phyloP scores from a whole-genome alignment of 2,888 invertebrate genomes.

The Hemaris fuciformis region DNA sequence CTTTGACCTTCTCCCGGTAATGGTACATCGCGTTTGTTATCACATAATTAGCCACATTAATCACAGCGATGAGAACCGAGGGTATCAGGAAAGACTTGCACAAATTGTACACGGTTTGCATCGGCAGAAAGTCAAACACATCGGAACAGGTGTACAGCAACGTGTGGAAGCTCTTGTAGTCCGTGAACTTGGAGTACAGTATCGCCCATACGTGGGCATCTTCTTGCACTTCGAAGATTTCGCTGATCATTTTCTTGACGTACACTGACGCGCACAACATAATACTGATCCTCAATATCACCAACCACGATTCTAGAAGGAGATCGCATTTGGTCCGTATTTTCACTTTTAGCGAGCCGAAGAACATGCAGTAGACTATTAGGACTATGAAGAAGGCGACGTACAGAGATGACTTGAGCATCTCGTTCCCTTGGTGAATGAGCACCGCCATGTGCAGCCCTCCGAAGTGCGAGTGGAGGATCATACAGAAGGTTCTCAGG shows the following conservation, averaged over 20 bases:
- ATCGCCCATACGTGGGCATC: slow-evolving; percentile 88
- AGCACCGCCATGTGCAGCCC: slow-evolving; percentile 66
- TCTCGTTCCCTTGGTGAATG: slow-evolving; percentile 68
- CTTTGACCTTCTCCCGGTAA: slow-evolving; percentile 32
- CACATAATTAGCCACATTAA: slow-evolving; percentile 65
- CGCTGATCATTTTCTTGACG: slow-evolving; percentile 63
- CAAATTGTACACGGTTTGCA: slow-evolving; percentile 75
- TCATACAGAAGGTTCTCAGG: slow-evolving; percentile 54
- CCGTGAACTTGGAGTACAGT: slow-evolving; percentile 85
- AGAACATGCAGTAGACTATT: slow-evolving; percentile 56
- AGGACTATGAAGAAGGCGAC: slow-evolving; percentile 68
- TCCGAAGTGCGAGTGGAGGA: slow-evolving; percentile 69
- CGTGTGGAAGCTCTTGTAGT: slow-evolving; percentile 87
- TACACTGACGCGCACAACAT: slow-evolving; percentile 50
- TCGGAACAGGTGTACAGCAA: slow-evolving; percentile 88
- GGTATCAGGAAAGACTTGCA: slow-evolving; percentile 82
- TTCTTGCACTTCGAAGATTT: slow-evolving; percentile 62
- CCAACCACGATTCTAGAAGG: slow-evolving; percentile 50
- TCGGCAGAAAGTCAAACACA: slow-evolving; percentile 88
- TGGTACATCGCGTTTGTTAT: slow-evolving; percentile 26
- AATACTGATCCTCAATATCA: slow-evolving; percentile 47
- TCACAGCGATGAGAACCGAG: slow-evolving; percentile 65
- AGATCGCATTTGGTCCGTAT: slow-evolving; percentile 53
- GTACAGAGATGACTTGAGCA: slow-evolving; percentile 76
- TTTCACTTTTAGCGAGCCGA: slow-evolving; percentile 57